These are phyloP conservation scores for Lochmaea crataegi DNA, from an alignment of 2,888 invertebrate species.

Conservation along the genomic window DNA sequence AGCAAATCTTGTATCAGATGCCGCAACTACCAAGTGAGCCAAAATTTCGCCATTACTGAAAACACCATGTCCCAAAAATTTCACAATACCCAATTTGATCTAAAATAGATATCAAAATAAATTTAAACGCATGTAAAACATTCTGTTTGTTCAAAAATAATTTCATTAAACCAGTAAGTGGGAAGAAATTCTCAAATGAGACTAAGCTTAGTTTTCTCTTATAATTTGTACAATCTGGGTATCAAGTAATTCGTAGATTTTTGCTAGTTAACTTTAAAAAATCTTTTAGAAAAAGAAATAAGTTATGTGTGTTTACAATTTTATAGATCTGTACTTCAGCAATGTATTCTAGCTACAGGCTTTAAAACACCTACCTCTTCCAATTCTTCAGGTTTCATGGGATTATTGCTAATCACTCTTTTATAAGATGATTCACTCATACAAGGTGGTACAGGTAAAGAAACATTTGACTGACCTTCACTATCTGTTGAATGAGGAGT, in stretches of 20 bases:
- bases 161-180: too few species aligned
- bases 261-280: too few species aligned
- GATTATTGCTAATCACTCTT: slow-evolving; percentile 77
- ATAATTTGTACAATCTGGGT: too few species aligned
- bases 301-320: too few species aligned
- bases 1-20: slow-evolving; percentile 89
- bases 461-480: slow-evolving; percentile 49
- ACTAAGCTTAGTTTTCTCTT: too few species aligned
- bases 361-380: slow-evolving; percentile 73
- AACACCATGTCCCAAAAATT: slow-evolving; percentile 83
- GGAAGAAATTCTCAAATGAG: too few species aligned
- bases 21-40: slow-evolving; percentile 83
- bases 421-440: slow-evolving; percentile 82
- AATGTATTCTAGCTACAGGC: neutral
- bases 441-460: slow-evolving; percentile 76
- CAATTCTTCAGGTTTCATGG: slow-evolving; percentile 81
- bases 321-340: neutral
- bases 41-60: slow-evolving; percentile 81
- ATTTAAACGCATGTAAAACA: neutral
- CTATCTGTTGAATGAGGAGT: slow-evolving; percentile 53
- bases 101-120: slow-evolving; percentile 55
- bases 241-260: too few species aligned
- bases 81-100: slow-evolving; percentile 82
- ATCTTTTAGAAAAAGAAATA: too few species aligned
- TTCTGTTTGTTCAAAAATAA: too few species aligned